Conservation (phyloP, 2,113 vertebrate species). For the Cololabis saira region DNA sequence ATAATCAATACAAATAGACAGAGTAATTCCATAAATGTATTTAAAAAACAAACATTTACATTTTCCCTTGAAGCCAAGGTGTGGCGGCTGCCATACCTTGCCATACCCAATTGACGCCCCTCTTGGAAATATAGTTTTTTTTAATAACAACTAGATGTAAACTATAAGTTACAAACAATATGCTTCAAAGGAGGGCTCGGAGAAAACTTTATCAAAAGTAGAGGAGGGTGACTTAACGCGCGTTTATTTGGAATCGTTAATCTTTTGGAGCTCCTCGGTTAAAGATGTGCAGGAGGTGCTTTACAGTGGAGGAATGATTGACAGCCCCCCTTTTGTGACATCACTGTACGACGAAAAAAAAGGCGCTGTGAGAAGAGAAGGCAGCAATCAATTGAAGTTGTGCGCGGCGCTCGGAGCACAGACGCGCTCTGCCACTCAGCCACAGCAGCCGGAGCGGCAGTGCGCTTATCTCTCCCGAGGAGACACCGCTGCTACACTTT, state of each 20-base stretch:
- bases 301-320: slow-evolving; percentile 67
- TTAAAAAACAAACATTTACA: too few relatives aligned
- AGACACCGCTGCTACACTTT: slow-evolving; percentile 18
- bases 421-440: slow-evolving; percentile 59
- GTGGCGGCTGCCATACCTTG: too few relatives aligned
- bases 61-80: too few relatives aligned
- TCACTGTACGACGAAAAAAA: slow-evolving; percentile 81
- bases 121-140: too few relatives aligned
- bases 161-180: neutral
- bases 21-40: too few relatives aligned
- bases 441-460: slow-evolving; percentile 59
- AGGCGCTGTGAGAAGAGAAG: slow-evolving; percentile 63
- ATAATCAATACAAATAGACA: too few relatives aligned
- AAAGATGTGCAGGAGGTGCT: slow-evolving; percentile 62
- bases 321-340: slow-evolving; percentile 80
- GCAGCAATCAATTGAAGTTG: slow-evolving; percentile 76
- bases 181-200: neutral
- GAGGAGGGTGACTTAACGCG: neutral
- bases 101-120: too few relatives aligned
- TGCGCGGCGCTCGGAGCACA: slow-evolving; percentile 59
- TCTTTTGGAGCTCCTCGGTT: slow-evolving; percentile 14
- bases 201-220: slow-evolving; percentile 15
- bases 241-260: slow-evolving; percentile 27
- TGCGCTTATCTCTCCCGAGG: slow-evolving; percentile 25
- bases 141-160: neutral